Conservation (phyloP, 2,113 vertebrate genomes). For the Oceanodroma tethys region DNA sequence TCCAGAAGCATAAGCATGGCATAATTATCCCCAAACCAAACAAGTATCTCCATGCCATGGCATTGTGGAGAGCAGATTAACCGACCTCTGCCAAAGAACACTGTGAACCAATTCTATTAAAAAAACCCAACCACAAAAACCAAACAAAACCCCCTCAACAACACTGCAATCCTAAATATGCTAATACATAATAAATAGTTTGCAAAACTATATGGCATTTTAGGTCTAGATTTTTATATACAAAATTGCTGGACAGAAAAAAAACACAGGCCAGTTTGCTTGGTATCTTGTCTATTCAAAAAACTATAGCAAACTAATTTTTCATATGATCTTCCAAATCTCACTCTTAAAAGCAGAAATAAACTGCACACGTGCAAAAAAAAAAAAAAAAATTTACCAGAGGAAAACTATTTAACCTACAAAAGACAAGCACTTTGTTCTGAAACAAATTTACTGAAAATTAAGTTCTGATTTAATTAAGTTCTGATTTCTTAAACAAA, state of each 20-base stretch:
- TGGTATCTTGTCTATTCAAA: neutral
- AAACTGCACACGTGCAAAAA: neutral
- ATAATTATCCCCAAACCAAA: neutral
- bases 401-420: neutral
- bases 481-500: neutral
- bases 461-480: neutral
- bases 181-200: neutral
- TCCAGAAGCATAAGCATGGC: neutral
- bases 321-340: neutral
- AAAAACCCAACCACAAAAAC: neutral
- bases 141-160: neutral
- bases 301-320: neutral
- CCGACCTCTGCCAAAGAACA: neutral
- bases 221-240: neutral
- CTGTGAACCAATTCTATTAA: neutral
- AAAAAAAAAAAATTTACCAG: neutral
- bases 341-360: neutral
- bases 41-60: neutral
- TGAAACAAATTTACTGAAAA: neutral
- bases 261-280: neutral
- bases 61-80: neutral
- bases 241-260: neutral
- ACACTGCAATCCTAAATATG: neutral
- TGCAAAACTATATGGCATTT: neutral
- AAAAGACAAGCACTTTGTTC: neutral